Base-by-base conservation (phyloP, 2,888 invertebrate genomes). In the Leptopterna dolabrata region DNA sequence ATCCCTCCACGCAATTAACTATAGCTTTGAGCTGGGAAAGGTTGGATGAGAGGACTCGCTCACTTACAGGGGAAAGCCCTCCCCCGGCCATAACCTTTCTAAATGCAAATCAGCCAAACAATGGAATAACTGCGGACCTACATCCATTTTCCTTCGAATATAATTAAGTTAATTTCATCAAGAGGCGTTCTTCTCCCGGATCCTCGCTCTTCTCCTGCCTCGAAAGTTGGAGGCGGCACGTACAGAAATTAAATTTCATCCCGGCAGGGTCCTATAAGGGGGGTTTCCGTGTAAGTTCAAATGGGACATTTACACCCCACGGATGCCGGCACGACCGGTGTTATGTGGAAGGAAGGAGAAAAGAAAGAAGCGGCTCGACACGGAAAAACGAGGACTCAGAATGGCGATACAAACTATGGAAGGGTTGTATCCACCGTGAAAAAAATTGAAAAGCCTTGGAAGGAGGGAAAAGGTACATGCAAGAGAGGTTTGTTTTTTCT, bases 151-250 rank as follows among this genome's bases (percentile, higher is more conserved):
- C 85, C 85, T 85, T 85, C 85, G 73, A 85, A 55, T 87, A 87
- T 87, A 87, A 87, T 87, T 87, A 87, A 87, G 80, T 87, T 87
- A 87, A 87, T 87, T 87, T 87, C 86, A 85, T 85, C 85, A 76
- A 76, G 85, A n/a, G 76, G 85, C 76, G 76, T 85, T 85, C 76
- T 83, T 71, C 71, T 73, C 71, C 9, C 11, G 45, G 73, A 9
- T 43, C 13, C 19, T 0, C 55, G n/a, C 41, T 36, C 36, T 83
- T 82, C 14, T 24, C 45, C 24, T 29, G 81, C 30, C n/a, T n/a
- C 3, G 27, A 27, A 29, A 41, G 30, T 51, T 51, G 29, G 30
- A 81, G 81, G 81, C 51, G 55, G 81, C 51, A 81, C 78, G 47
- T 19, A 29, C 81, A 29, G 55, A 55, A 81, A 81, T 81, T 81